These are phyloP conservation scores for Sturnus vulgaris DNA, from an alignment of 2,113 vertebrate genomes.

Conservation along the genomic window DNA sequence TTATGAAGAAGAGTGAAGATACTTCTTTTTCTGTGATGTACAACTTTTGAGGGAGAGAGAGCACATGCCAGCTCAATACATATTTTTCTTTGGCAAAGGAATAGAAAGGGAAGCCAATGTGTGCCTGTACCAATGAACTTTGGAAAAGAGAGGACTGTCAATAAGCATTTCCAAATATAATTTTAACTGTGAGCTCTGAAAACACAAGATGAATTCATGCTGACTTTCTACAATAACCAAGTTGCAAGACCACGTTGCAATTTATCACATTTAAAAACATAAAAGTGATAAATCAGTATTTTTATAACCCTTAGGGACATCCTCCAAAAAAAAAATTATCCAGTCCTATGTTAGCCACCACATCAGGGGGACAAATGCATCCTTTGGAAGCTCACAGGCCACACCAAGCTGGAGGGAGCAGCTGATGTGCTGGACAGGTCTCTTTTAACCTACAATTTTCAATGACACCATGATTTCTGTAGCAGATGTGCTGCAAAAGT, in stretches of 20 bases:
- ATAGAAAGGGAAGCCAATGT: background rate
- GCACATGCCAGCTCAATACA: fast-evolving
- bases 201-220: background rate
- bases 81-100: background rate
- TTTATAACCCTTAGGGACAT: background rate
- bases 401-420: background rate
- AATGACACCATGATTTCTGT: background rate
- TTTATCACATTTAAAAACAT: background rate
- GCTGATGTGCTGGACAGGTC: background rate
- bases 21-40: background rate
- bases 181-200: background rate
- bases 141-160: background rate
- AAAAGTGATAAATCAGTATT: background rate
- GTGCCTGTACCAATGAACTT: background rate
- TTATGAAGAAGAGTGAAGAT: background rate
- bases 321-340: fast-evolving
- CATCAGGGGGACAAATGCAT: background rate
- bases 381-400: fast-evolving
- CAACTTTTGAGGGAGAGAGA: background rate
- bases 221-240: background rate
- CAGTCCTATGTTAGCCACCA: background rate
- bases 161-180: background rate
- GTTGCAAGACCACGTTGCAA: background rate
- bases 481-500: background rate
- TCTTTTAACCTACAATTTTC: background rate